A percentile compares a stretch with the other conserved stretches of the same genome.
These are phyloP conservation scores for Panagrolaimus sp. DNA, from an alignment of 1,140 invertebrate genomes.

Conservation along the genomic window DNA sequence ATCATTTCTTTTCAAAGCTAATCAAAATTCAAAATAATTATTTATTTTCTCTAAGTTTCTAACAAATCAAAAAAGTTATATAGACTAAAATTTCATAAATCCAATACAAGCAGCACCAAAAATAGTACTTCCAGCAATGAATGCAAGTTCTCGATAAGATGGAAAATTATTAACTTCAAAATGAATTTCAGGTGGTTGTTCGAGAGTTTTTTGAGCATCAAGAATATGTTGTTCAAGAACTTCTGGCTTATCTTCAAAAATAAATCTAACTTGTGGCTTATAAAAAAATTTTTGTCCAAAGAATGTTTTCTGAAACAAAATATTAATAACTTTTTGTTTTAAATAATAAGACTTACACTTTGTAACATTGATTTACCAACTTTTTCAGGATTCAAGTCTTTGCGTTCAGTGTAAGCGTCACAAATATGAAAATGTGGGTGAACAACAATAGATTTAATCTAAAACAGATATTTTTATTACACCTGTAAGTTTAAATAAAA, in stretches of 20 bases:
- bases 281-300: neutral
- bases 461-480: too few species aligned
- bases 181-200: slow-evolving; percentile 3
- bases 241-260: slow-evolving; percentile 13
- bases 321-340: neutral
- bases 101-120: slow-evolving; percentile 9
- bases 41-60: too few species aligned
- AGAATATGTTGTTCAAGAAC: slow-evolving; percentile 8
- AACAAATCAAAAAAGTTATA: neutral
- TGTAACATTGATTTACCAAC: slow-evolving; percentile 9
- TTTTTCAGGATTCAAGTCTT: neutral
- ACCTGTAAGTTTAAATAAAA: too few species aligned
- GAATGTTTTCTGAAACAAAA: slow-evolving; percentile 17
- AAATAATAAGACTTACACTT: neutral
- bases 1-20: too few species aligned
- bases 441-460: slow-evolving; percentile 18
- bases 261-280: slow-evolving; percentile 11
- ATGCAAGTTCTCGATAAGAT: slow-evolving; percentile 10
- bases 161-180: slow-evolving; percentile 19
- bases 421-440: slow-evolving; percentile 17
- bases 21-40: too few species aligned
- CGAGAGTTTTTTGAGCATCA: neutral
- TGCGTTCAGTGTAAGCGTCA: slow-evolving; percentile 14
- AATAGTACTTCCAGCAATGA: slow-evolving; percentile 1
- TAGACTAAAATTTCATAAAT: slow-evolving; percentile 3